A percentile compares a stretch with the other conserved stretches of the same genome.
phyloP scores from a whole-genome alignment of 2,113 vertebrate species.

The Henicopernis longicauda region DNA sequence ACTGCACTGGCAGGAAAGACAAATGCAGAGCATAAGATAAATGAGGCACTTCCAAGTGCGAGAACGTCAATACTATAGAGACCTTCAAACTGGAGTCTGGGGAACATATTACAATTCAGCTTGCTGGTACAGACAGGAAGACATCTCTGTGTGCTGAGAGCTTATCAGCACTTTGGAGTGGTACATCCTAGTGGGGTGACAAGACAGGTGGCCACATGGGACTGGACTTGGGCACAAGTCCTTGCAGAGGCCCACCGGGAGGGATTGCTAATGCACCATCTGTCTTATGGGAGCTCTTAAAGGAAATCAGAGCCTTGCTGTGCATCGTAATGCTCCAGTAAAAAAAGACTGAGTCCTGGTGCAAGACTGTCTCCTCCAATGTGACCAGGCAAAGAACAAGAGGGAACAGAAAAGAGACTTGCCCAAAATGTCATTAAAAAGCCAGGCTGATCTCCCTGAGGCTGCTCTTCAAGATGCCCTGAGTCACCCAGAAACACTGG shows the following conservation, averaged over 20 bases:
- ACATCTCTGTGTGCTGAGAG: background rate
- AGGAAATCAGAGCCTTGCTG: background rate
- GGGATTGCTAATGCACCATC: background rate
- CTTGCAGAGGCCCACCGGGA: background rate
- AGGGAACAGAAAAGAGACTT: background rate
- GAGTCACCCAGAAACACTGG: background rate
- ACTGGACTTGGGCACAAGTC: background rate
- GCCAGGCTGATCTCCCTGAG: background rate
- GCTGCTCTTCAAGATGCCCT: background rate
- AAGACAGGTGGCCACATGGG: background rate
- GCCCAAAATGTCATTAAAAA: background rate
- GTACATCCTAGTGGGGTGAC: background rate
- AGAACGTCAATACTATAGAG: conserved; percentile 64
- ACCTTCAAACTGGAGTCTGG: conserved; percentile 62
- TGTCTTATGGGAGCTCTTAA: background rate
- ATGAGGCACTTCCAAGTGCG: conserved; percentile 59
- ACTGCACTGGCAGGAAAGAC: conserved; percentile 48
- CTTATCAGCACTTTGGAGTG: background rate
- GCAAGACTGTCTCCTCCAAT: background rate
- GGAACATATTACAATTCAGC: conserved; percentile 33
- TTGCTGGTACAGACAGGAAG: background rate
- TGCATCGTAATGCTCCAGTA: background rate
- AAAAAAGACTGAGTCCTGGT: background rate
- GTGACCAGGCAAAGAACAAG: background rate
- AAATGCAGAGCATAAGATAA: conserved; percentile 62